These are phyloP conservation scores for Archips crataeganus DNA, from an alignment of 2,888 invertebrate species.

Conservation along the genomic window DNA sequence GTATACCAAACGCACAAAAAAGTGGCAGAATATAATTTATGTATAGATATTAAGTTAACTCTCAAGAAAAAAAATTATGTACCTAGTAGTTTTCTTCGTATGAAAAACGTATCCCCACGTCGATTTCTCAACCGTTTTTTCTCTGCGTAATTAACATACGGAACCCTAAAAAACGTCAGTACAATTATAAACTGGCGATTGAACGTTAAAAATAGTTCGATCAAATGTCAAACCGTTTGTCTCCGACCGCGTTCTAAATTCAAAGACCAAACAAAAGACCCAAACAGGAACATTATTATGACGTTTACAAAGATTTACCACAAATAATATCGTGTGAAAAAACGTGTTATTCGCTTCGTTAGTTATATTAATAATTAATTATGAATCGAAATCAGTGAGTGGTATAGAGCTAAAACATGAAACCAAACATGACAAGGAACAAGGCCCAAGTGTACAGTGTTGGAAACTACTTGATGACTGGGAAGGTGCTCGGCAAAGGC, in stretches of 20 bases:
- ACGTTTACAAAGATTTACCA: slow-evolving; percentile 66
- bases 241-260: slow-evolving; percentile 69
- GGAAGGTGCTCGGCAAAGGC: slow-evolving; percentile 89
- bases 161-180: slow-evolving; percentile 38
- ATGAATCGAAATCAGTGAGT: slow-evolving; percentile 71
- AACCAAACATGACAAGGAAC: slow-evolving; percentile 65
- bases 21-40: too few relatives aligned
- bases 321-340: slow-evolving; percentile 55
- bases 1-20: too few relatives aligned
- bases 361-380: slow-evolving; percentile 54
- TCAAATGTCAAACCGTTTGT: slow-evolving; percentile 62
- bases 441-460: slow-evolving; percentile 85
- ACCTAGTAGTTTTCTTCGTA: too few relatives aligned
- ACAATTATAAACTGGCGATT: slow-evolving; percentile 41
- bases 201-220: slow-evolving; percentile 70
- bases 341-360: slow-evolving; percentile 46
- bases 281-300: slow-evolving; percentile 62
- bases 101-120: too few relatives aligned
- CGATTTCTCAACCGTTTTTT: not conserved
- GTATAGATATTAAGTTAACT: too few relatives aligned
- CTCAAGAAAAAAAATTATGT: too few relatives aligned
- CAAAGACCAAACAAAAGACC: slow-evolving; percentile 75
- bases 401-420: slow-evolving; percentile 59
- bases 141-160: not conserved
- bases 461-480: slow-evolving; percentile 90